Conservation (phyloP, 2,113 vertebrate species). For the Tricholaema leucomelas region DNA sequence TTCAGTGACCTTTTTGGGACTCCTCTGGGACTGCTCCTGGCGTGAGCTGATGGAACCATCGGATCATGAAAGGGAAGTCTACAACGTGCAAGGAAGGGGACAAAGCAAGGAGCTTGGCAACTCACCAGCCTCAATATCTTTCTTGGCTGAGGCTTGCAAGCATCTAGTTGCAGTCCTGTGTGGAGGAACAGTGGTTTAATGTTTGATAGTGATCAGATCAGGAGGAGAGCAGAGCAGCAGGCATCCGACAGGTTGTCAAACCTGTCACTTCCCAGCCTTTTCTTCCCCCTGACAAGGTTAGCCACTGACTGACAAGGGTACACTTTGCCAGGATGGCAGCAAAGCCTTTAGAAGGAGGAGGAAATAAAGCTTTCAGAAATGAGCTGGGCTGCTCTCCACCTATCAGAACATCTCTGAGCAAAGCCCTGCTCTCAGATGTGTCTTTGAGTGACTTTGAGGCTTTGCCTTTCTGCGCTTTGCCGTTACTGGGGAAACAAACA, state of each 20-base stretch:
- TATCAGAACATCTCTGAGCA: background rate
- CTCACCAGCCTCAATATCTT: slow-evolving; percentile 36
- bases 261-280: slow-evolving; percentile 67
- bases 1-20: background rate
- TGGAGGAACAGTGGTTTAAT: slow-evolving; percentile 63
- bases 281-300: slow-evolving; percentile 77
- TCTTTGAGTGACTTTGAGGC: slow-evolving; percentile 47
- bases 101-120: slow-evolving; percentile 52
- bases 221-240: slow-evolving; percentile 66
- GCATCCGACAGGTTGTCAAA: slow-evolving; percentile 74
- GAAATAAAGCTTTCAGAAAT: slow-evolving; percentile 13
- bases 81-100: slow-evolving; percentile 1
- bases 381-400: background rate
- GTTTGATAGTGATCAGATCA: slow-evolving; percentile 71
- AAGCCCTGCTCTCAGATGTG: background rate
- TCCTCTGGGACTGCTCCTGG: background rate
- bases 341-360: slow-evolving; percentile 14
- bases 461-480: background rate
- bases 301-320: slow-evolving; percentile 69
- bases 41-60: background rate
- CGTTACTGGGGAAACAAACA: background rate
- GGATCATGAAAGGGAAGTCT: background rate
- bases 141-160: slow-evolving; percentile 55
- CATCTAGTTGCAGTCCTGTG: slow-evolving; percentile 61
- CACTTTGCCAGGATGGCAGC: slow-evolving; percentile 31